Conservation (phyloP, 2,888 invertebrate species). For the Caradrina clavipalpis region DNA sequence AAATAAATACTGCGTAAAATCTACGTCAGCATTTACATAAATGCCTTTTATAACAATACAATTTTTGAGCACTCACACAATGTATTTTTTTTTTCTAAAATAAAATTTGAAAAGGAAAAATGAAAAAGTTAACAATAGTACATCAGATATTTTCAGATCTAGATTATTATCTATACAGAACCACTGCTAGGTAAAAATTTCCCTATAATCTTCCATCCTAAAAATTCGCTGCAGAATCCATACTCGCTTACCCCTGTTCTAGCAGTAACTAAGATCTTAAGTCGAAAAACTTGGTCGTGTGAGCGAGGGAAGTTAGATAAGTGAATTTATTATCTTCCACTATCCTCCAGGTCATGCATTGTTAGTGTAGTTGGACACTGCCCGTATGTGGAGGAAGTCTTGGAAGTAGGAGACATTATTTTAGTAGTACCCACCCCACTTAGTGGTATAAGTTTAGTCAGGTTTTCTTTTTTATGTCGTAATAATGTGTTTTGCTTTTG, state of each 20-base stretch:
- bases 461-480: no score
- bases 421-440: not conserved
- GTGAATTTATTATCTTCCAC: constrained; percentile 79
- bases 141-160: no score
- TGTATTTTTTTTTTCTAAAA: no score
- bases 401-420: not conserved
- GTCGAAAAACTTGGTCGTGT: constrained; percentile 82
- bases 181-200: no score
- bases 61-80: no score
- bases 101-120: no score
- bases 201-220: no score
- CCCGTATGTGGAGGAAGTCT: constrained; percentile 61
- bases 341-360: constrained; percentile 59
- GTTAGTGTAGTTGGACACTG: constrained; percentile 62
- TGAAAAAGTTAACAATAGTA: not conserved
- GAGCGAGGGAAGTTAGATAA: constrained; percentile 71
- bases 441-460: no score
- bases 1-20: not conserved
- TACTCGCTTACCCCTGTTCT: constrained; percentile 62
- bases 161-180: no score
- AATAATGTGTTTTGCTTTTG: no score
- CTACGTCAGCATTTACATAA: not conserved
- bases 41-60: not conserved
- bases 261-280: constrained; percentile 75
- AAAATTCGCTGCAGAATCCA: constrained; percentile 50